Conservation (phyloP, 2,797 vertebrate genomes). For the Oophaga sylvatica region DNA sequence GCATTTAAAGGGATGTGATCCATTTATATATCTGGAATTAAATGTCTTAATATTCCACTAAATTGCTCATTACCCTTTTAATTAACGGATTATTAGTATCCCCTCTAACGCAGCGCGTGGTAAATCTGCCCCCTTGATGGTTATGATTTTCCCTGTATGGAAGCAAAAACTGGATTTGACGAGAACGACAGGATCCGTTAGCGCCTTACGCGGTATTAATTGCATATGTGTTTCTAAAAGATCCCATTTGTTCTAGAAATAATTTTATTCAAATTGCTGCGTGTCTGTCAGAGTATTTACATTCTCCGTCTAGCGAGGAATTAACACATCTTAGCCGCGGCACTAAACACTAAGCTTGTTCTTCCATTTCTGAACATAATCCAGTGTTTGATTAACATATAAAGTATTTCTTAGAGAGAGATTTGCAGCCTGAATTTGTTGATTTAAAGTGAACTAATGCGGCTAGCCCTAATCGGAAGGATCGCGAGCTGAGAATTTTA, state of each 20-base stretch:
- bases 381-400: constrained; percentile 55
- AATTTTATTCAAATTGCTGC: constrained; percentile 51
- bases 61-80: constrained; percentile 63
- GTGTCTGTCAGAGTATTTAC: constrained; percentile 49
- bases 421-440: constrained; percentile 40
- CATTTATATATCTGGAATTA: constrained; percentile 64
- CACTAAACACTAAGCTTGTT: constrained; percentile 51
- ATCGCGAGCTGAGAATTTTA: constrained; percentile 26
- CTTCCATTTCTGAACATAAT: constrained; percentile 53
- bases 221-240: constrained; percentile 62
- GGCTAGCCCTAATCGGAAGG: background rate
- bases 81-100: constrained; percentile 62
- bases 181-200: constrained; percentile 11
- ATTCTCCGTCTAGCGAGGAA: constrained; percentile 39
- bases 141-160: constrained; percentile 53
- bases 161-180: background rate
- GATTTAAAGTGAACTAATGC: constrained; percentile 43
- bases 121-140: constrained; percentile 55
- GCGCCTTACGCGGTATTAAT: constrained; percentile 33
- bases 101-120: constrained; percentile 45
- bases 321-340: constrained; percentile 44
- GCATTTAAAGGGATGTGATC: constrained; percentile 65
- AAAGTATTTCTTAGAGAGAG: constrained; percentile 52
- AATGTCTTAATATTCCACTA: constrained; percentile 61
- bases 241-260: constrained; percentile 58